Percentiles rank a stretch among this genome's conserved stretches.
phyloP scores from a whole-genome alignment of 2,888 invertebrate genomes.

The Andrena trimmerana region DNA sequence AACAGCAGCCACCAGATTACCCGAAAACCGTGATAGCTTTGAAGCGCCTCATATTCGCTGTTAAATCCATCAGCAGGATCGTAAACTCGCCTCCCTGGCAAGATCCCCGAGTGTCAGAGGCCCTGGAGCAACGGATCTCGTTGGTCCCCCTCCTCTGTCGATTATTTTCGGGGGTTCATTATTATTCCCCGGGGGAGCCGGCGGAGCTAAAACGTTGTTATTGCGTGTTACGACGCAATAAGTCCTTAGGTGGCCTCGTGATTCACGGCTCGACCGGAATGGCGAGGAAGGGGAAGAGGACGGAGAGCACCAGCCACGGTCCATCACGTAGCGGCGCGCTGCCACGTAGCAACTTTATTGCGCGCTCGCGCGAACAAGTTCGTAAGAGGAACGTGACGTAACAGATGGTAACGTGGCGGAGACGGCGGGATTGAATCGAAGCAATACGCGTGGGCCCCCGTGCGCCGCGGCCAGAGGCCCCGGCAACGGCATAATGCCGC shows the following conservation, averaged over 20 bases:
- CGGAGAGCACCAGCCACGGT: conserved; percentile 18
- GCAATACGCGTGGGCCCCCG: conserved; percentile 45
- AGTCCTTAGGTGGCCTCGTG: conserved; percentile 29
- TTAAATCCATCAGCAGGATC: conserved; percentile 1
- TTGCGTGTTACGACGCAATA: conserved; percentile 33
- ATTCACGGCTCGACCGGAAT: conserved; percentile 23
- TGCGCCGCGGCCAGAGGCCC: conserved; percentile 18
- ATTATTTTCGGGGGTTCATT: conserved; percentile 18
- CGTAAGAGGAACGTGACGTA: conserved; percentile 41
- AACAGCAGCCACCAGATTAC: too few species aligned
- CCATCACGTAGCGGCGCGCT: conserved; percentile 46
- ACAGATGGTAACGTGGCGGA: conserved; percentile 30
- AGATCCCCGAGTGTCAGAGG: background rate
- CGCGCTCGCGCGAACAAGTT: conserved; percentile 34
- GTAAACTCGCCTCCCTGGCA: background rate
- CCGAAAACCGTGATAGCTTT: background rate
- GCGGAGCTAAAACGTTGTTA: conserved; percentile 1
- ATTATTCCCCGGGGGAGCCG: background rate
- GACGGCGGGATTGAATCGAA: conserved; percentile 16
- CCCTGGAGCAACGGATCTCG: conserved; percentile 11
- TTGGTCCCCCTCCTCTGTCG: background rate
- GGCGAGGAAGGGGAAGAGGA: background rate
- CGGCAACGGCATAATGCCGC: conserved; percentile 45
- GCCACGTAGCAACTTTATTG: conserved; percentile 53
- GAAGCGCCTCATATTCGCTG: background rate